Conservation (phyloP, 1,140 invertebrate species). For the Plodia interpunctella region DNA sequence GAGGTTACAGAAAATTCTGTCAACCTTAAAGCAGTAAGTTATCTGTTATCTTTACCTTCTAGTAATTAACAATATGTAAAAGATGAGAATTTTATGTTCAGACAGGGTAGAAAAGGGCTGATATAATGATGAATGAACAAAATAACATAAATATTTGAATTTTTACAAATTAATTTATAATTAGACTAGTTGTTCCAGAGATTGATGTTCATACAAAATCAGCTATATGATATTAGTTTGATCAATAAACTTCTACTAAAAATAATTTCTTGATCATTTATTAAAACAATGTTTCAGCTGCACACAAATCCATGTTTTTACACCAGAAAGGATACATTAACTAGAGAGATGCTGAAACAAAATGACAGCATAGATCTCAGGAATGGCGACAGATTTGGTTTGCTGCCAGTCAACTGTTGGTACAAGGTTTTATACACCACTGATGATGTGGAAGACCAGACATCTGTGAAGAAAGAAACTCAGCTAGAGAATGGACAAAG, state of each 20-base stretch:
- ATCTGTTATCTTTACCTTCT: background rate
- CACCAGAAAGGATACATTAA: constrained; percentile 30
- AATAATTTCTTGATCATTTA: too few species aligned
- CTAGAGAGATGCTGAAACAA: constrained; percentile 28
- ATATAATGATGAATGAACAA: too few species aligned
- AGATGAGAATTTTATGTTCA: too few species aligned
- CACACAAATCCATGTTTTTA: constrained; percentile 62
- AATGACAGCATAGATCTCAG: constrained; percentile 23
- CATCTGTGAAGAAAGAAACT: background rate
- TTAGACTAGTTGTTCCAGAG: too few species aligned
- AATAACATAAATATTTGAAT: too few species aligned
- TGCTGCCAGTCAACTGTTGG: constrained; percentile 48
- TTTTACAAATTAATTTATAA: too few species aligned
- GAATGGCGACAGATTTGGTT: constrained; percentile 55
- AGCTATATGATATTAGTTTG: background rate
- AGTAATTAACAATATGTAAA: too few species aligned
- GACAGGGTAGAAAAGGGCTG: too few species aligned
- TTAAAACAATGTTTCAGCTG: constrained; percentile 48
- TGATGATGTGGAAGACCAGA: background rate
- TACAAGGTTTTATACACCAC: constrained; percentile 39
- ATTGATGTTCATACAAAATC: background rate
- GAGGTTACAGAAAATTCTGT: constrained; percentile 34
- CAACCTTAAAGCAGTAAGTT: constrained; percentile 48
- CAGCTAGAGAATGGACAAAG: background rate
- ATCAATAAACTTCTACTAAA: too few species aligned